Evolutionary conservation across 2,113 vertebrate genomes (phyloP).

Genomic region (Sapayoa aenigma): DNA sequence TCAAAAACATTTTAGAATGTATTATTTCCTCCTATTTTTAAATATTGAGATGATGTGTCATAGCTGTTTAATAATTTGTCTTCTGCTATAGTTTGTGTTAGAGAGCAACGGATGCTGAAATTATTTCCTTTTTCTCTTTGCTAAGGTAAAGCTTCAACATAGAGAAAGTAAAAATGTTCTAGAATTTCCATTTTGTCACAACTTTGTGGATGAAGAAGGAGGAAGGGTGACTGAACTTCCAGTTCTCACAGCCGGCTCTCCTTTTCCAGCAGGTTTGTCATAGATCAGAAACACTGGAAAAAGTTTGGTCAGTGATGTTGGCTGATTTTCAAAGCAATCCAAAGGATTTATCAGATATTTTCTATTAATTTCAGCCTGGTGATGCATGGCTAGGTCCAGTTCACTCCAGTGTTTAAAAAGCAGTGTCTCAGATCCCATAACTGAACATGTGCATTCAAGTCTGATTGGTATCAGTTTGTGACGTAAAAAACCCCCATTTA

Average conservation of each 20-base stretch:
- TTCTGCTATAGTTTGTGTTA: neutral
- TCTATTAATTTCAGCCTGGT: neutral
- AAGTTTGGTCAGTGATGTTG: neutral
- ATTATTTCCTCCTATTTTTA: neutral
- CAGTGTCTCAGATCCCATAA: neutral
- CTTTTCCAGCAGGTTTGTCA: slow-evolving; percentile 48
- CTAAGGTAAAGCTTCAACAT: slow-evolving; percentile 57
- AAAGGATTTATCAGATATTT: neutral
- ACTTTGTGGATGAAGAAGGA: slow-evolving; percentile 18
- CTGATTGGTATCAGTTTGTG: neutral
- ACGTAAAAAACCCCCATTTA: neutral
- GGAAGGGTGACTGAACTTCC: slow-evolving; percentile 27
- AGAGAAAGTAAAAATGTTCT: slow-evolving; percentile 31
- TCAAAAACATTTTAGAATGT: neutral
- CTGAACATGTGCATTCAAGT: neutral
- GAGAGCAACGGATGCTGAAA: neutral
- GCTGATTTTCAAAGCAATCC: neutral
- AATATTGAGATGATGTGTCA: neutral
- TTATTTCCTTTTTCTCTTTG: neutral
- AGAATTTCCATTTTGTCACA: slow-evolving; percentile 44
- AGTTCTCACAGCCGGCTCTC: slow-evolving; percentile 14
- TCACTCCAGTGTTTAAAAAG: neutral
- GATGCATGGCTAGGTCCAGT: neutral
- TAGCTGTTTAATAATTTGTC: neutral
- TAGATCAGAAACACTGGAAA: neutral